Percentiles rank a stretch among this genome's conserved stretches.
phyloP scores from a whole-genome alignment of 1,140 invertebrate species.

The Pseudomyrmex pallidus region DNA sequence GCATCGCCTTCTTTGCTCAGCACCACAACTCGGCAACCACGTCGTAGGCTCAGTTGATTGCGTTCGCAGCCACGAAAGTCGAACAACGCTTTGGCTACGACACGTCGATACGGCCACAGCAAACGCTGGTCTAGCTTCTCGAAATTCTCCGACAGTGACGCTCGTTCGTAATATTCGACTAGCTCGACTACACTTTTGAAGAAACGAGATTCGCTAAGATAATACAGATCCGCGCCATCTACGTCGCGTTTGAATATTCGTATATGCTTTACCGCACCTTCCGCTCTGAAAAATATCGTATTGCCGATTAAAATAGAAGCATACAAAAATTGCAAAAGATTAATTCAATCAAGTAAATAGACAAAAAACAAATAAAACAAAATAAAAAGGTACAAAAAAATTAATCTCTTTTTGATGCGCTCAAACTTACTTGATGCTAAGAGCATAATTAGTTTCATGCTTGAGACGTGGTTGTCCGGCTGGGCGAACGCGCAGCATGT shows the following conservation, averaged over 20 bases:
- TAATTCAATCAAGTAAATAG: not conserved
- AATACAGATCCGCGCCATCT: conserved; percentile 88
- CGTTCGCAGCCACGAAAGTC: conserved; percentile 90
- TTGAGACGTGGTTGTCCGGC: conserved; percentile 84
- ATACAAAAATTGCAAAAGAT: not conserved
- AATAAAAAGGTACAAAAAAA: conserved; percentile 27
- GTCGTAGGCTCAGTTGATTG: conserved; percentile 91
- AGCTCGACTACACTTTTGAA: conserved; percentile 96
- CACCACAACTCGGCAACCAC: conserved; percentile 92
- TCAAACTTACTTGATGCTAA: conserved; percentile 93
- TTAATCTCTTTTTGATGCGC: not conserved
- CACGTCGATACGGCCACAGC: conserved; percentile 91
- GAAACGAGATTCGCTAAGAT: conserved; percentile 94
- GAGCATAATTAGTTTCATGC: conserved; percentile 92
- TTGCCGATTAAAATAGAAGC: not conserved
- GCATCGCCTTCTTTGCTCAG: conserved; percentile 91
- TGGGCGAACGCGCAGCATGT: conserved; percentile 93
- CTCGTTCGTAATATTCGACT: conserved; percentile 95
- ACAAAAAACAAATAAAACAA: conserved; percentile 41
- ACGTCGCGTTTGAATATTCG: conserved; percentile 90
- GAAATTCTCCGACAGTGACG: conserved; percentile 96
- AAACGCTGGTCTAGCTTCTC: conserved; percentile 91
- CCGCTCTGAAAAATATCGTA: conserved; percentile 87
- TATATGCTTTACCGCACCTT: conserved; percentile 96
- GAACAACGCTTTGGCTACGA: conserved; percentile 91